Evolutionary conservation across 2,888 invertebrate genomes (phyloP), one percentile per base, ranked within the genome.

Genomic region (Lagria hirta): DNA sequence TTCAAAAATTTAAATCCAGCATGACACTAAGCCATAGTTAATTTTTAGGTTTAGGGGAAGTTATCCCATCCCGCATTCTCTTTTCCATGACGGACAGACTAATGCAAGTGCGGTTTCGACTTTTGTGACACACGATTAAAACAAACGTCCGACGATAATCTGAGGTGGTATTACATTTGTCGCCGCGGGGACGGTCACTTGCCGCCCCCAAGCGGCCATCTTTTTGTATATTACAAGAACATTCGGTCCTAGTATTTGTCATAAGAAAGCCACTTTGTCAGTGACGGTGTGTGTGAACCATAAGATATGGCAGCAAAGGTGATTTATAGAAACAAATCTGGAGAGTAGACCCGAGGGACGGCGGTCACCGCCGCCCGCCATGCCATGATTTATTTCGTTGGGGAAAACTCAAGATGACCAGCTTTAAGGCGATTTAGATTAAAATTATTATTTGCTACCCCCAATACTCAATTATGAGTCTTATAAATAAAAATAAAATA

Each of bases 71-170:
- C n/a, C n/a, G n/a, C n/a, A 26, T 36, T 28, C 36, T 36, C 28
- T 36, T 36, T 21, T 38, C 48, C 52, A 51, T 58, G 56, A 55
- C 51, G 50, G 58, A 58, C 56, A 53, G 30, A 38, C 40, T 58
- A 58, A 58, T 57, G 46, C 58, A 48, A 48, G 49, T 44, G 47
- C 44, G 45, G 46, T 48, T 47, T 54, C 50, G 48, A 54, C 52
- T 58, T 53, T 51, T 54, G 49, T 57, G 55, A 55, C 49, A 45
- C 55, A 51, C 57, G 58, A 55, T 59, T 59, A 59, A 51, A 42
- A 49, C 49, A 23, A 48, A 40, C 53, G 57, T 59, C 59, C 54
- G 45, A 45, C 44, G 8, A 20, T 59, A 59, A 59, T 59, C 57
- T 59, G 50, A 8, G 20, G 21, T n/a, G 33, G 11, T 15, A 33